Conservation (phyloP, 2,888 invertebrate species). For the Campoplex capitator region DNA sequence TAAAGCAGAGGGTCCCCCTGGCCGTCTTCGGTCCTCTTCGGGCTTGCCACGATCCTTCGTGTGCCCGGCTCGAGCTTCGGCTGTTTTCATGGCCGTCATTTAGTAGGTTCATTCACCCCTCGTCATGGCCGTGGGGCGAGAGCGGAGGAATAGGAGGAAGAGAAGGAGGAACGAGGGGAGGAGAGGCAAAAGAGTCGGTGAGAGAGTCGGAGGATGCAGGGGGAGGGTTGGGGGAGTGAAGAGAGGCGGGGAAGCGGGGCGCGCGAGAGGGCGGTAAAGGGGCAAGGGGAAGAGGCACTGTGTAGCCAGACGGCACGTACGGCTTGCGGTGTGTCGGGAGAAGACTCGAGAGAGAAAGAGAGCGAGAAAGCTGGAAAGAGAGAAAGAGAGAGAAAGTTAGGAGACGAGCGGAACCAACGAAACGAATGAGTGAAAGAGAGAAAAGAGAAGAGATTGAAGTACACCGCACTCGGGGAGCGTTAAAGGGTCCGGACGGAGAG, state of each 20-base stretch:
- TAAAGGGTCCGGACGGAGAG: constrained; percentile 40
- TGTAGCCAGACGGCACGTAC: constrained; percentile 81
- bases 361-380: constrained; percentile 22
- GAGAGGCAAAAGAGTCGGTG: constrained; percentile 64
- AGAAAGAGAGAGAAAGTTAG: constrained; percentile 60
- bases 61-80: constrained; percentile 80
- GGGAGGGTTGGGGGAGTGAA: constrained; percentile 28
- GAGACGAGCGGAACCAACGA: constrained; percentile 61
- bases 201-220: constrained; percentile 65
- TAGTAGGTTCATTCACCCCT: constrained; percentile 85
- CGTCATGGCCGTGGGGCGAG: constrained; percentile 77
- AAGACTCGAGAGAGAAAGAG: constrained; percentile 69
- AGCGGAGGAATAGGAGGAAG: constrained; percentile 59
- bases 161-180: constrained; percentile 54
- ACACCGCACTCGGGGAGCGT: constrained; percentile 51
- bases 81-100: constrained; percentile 85
- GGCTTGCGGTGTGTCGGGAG: constrained; percentile 72
- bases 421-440: constrained; percentile 63
- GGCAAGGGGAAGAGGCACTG: constrained; percentile 69
- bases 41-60: constrained; percentile 81
- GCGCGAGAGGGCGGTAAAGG: constrained; percentile 56
- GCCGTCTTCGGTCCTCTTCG: constrained; percentile 79
- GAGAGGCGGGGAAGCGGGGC: constrained; percentile 63
- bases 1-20: constrained; percentile 68
- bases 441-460: constrained; percentile 62